A percentile compares a stretch with the other conserved stretches of the same genome.
Conservation (phyloP, 2,888 invertebrate species). For the Parasteatoda lunata region DNA sequence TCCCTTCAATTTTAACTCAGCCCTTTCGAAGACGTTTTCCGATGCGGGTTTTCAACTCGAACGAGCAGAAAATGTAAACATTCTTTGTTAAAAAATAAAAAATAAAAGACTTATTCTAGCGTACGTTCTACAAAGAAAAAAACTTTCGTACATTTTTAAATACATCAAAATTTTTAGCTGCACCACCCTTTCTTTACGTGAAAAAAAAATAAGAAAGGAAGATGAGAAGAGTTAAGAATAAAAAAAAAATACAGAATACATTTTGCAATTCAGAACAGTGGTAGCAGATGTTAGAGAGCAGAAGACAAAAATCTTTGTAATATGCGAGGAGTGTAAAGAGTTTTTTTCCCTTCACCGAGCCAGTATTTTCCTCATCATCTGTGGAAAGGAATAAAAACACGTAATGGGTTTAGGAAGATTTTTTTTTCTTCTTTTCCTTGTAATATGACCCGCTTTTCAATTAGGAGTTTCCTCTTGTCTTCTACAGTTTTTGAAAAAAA, state of each 20-base stretch:
- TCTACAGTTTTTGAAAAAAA: background rate
- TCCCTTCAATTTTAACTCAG: background rate
- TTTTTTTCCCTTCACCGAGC: constrained; percentile 21
- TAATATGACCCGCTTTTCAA: constrained; percentile 1
- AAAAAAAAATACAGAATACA: constrained; percentile 42
- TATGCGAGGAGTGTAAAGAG: constrained; percentile 44
- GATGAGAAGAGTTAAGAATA: background rate
- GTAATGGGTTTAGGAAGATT: constrained; percentile 31
- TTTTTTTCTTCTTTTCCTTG: constrained; percentile 4
- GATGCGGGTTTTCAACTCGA: background rate
- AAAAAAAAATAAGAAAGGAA: constrained; percentile 6
- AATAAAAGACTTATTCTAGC: background rate
- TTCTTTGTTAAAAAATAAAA: background rate
- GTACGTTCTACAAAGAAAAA: background rate
- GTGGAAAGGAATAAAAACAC: constrained; percentile 5
- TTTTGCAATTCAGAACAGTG: constrained; percentile 66
- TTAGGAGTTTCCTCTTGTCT: background rate
- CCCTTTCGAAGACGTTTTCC: background rate
- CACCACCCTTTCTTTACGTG: background rate
- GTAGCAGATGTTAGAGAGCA: constrained; percentile 45
- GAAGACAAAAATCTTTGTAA: constrained; percentile 49
- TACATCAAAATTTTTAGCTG: background rate
- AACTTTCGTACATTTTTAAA: background rate
- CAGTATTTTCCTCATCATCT: constrained; percentile 34
- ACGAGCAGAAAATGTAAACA: background rate